These are phyloP conservation scores for Thaumatotibia leucotreta DNA, from an alignment of 1,140 invertebrate species.

Conservation along the genomic window DNA sequence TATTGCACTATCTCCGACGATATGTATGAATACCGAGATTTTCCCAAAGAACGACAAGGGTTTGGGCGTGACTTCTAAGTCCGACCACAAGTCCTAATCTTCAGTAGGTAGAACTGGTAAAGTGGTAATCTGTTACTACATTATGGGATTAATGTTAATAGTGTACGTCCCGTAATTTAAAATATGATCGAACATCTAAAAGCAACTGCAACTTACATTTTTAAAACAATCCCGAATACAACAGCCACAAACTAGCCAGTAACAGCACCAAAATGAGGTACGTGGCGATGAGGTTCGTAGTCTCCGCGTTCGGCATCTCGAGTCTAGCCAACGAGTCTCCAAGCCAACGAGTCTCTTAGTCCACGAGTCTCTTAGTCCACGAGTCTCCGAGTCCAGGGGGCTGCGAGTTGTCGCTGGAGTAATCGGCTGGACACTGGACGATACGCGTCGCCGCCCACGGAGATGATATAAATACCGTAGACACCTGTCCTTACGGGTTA, in stretches of 20 bases:
- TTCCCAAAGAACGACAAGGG: no score
- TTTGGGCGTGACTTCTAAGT: no score
- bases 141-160: no score
- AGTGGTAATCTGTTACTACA: no score
- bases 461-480: neutral
- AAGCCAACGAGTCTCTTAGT: neutral
- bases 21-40: no score
- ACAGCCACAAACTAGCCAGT: slow-evolving; percentile 71
- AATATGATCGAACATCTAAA: no score
- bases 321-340: slow-evolving; percentile 18
- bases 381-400: neutral
- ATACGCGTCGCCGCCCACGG: neutral
- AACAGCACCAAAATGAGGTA: slow-evolving; percentile 75
- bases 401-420: neutral
- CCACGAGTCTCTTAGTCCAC: slow-evolving; percentile 7
- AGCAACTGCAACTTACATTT: slow-evolving; percentile 38
- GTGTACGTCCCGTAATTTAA: no score
- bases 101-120: no score
- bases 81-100: no score
- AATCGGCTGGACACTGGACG: neutral
- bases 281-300: slow-evolving; percentile 71
- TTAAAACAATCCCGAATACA: slow-evolving; percentile 74
- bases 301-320: slow-evolving; percentile 74
- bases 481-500: neutral
- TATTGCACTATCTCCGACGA: no score